Conservation (phyloP, 2,113 vertebrate species). For the Tachuris rubrigastra region DNA sequence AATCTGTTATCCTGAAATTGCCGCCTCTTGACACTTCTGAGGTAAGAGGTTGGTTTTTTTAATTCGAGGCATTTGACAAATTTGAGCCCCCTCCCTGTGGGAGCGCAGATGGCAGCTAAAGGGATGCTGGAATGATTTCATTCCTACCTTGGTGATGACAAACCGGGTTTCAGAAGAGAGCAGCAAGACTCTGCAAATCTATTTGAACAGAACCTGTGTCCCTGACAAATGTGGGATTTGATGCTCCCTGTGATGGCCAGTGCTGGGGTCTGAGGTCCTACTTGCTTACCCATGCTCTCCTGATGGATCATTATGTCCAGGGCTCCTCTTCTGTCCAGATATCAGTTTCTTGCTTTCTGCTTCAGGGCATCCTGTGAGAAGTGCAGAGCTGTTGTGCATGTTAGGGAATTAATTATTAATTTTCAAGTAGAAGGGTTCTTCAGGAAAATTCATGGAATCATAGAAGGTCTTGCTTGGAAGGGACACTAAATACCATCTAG, state of each 20-base stretch:
- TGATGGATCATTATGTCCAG: background rate
- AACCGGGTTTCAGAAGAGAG: background rate
- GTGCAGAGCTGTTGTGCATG: background rate
- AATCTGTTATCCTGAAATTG: background rate
- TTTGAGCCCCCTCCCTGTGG: constrained; percentile 6
- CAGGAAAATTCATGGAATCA: background rate
- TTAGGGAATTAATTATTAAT: background rate
- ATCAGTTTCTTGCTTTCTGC: background rate
- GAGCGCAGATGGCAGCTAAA: constrained; percentile 24
- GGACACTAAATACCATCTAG: background rate
- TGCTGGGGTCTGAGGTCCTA: background rate
- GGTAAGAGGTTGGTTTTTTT: background rate
- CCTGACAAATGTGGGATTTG: background rate
- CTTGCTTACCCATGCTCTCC: background rate
- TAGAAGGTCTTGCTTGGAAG: background rate
- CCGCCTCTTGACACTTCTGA: background rate
- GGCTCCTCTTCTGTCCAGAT: background rate
- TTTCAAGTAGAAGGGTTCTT: background rate
- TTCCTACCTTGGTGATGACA: background rate
- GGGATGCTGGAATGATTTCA: background rate
- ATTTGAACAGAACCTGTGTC: background rate
- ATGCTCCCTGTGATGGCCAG: background rate
- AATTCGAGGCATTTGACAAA: constrained; percentile 33
- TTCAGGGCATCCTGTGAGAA: background rate
- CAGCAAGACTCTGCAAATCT: background rate